These are phyloP conservation scores for Bothrops jararaca DNA, from an alignment of 2,113 vertebrate genomes.

Conservation along the genomic window DNA sequence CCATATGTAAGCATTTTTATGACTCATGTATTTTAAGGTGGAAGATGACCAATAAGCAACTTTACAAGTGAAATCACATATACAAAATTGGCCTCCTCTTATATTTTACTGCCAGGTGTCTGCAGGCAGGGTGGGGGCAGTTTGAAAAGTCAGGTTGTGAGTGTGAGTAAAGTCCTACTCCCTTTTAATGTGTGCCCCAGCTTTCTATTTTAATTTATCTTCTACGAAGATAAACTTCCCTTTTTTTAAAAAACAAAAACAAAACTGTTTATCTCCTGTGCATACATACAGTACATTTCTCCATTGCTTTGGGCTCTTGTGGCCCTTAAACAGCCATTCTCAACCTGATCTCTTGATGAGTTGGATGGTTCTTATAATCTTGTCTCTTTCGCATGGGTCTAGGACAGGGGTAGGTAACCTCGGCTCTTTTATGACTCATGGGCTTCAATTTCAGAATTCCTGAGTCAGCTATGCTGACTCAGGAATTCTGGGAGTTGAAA, in stretches of 20 bases:
- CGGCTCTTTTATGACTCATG: too few relatives aligned
- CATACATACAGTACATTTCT: neutral
- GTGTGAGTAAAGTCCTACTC: neutral
- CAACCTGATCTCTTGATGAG: neutral
- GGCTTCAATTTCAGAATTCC: too few relatives aligned
- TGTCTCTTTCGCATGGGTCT: neutral
- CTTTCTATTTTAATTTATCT: neutral
- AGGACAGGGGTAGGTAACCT: too few relatives aligned
- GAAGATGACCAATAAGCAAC: neutral
- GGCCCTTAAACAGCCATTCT: neutral
- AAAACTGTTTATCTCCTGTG: neutral
- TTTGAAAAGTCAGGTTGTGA: neutral
- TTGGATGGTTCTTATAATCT: neutral
- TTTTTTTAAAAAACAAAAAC: neutral
- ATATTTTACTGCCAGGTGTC: neutral
- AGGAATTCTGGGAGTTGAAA: too few relatives aligned
- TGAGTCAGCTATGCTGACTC: too few relatives aligned
- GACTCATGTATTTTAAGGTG: neutral
- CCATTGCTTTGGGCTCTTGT: neutral
- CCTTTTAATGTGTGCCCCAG: neutral
- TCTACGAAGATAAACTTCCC: neutral
- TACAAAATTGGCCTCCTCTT: neutral
- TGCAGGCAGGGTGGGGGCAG: neutral
- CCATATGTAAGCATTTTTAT: neutral
- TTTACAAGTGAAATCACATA: neutral